phyloP scores from a whole-genome alignment of 2,888 invertebrate species.

The Drosophila quinaria region DNA sequence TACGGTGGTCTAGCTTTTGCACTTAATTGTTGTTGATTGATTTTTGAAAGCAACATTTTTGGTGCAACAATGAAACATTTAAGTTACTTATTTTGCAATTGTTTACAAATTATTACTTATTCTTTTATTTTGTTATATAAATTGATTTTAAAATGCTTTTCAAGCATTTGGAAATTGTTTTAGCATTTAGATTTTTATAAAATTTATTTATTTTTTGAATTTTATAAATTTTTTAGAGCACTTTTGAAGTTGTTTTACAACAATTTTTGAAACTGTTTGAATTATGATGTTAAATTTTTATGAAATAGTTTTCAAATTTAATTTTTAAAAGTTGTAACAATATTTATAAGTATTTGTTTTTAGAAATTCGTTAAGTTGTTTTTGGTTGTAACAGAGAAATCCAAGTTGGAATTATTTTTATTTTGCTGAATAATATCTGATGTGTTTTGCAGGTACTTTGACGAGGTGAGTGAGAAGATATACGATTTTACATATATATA shows the following conservation, averaged over 20 bases:
- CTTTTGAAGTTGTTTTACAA: slow-evolving; percentile 3
- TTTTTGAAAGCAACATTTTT: slow-evolving; percentile 61
- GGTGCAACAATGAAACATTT: slow-evolving; percentile 37
- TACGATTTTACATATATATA: slow-evolving; percentile 28
- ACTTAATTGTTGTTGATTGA: slow-evolving; percentile 55
- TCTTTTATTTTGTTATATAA: neutral
- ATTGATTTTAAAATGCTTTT: slow-evolving; percentile 10
- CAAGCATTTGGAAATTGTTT: slow-evolving; percentile 23
- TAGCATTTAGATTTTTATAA: neutral
- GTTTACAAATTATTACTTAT: neutral
- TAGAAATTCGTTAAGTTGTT: slow-evolving; percentile 26
- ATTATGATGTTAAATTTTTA: neutral
- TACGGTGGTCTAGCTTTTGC: slow-evolving; percentile 75
- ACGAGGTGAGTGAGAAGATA: slow-evolving; percentile 69
- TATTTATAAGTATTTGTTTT: slow-evolving; percentile 5
- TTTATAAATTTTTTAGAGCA: slow-evolving; percentile 1
- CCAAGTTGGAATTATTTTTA: slow-evolving; percentile 13
- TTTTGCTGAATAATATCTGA: slow-evolving; percentile 17
- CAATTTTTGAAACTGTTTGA: slow-evolving; percentile 25
- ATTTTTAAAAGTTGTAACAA: slow-evolving; percentile 11
- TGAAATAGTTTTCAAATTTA: neutral
- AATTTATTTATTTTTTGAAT: slow-evolving; percentile 1
- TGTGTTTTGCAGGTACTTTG: slow-evolving; percentile 74
- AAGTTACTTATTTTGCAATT: slow-evolving; percentile 6
- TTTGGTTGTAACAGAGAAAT: slow-evolving; percentile 17